These are phyloP conservation scores for Nesoenas mayeri DNA, from an alignment of 2,113 vertebrate genomes.

Conservation along the genomic window DNA sequence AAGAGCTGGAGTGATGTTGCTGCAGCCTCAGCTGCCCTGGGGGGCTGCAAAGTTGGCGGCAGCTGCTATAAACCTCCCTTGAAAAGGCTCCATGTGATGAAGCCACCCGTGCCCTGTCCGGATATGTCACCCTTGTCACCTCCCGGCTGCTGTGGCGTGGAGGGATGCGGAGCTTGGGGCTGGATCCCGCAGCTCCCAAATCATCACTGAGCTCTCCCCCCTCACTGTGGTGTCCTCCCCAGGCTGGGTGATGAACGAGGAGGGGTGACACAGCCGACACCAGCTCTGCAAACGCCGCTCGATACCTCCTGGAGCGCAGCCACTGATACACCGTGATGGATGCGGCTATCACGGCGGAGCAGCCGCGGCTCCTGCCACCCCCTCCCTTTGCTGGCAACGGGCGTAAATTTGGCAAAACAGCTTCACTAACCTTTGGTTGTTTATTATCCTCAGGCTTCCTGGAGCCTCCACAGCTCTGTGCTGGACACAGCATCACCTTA, in stretches of 20 bases:
- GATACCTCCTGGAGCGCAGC: neutral
- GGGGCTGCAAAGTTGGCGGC: neutral
- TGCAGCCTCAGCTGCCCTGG: neutral
- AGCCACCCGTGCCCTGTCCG: fast-evolving
- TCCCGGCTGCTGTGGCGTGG: fast-evolving
- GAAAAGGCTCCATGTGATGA: fast-evolving
- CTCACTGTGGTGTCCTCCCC: neutral
- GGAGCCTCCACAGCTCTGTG: neutral
- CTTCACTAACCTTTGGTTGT: slow-evolving; percentile 10
- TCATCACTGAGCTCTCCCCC: neutral
- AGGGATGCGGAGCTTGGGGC: neutral
- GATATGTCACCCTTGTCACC: fast-evolving
- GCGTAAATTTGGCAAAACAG: slow-evolving; percentile 11
- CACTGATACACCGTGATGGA: slow-evolving; percentile 34
- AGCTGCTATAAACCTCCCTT: fast-evolving
- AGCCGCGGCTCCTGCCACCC: neutral
- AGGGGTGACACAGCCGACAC: neutral
- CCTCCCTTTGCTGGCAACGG: neutral
- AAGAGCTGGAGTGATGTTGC: neutral
- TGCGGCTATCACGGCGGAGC: neutral
- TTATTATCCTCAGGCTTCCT: neutral
- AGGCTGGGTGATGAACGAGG: slow-evolving; percentile 1
- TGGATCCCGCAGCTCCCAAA: neutral
- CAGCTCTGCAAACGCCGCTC: neutral
- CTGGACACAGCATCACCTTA: too few relatives aligned